A percentile compares a stretch with the other conserved stretches of the same genome.
Evolutionary conservation across 2,113 vertebrate genomes (phyloP).

Genomic region (Fukomys damarensis): DNA sequence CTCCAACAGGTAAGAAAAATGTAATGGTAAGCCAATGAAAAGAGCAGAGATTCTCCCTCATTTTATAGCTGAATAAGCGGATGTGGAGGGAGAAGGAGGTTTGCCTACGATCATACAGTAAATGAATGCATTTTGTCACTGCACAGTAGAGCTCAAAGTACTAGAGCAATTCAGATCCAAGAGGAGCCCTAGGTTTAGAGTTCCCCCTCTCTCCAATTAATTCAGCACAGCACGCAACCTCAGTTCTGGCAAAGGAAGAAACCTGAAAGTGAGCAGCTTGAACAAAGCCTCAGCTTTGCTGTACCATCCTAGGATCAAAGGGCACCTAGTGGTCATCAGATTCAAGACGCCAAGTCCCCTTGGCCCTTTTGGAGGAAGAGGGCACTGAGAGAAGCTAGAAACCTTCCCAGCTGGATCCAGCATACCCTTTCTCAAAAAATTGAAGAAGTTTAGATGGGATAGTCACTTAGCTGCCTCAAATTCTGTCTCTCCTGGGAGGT

Average conservation of each 20-base stretch:
- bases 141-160: not conserved
- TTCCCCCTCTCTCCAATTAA: slow-evolving; percentile 51
- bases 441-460: slow-evolving; percentile 71
- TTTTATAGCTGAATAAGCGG: slow-evolving; percentile 43
- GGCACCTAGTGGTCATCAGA: slow-evolving; percentile 32
- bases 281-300: slow-evolving; percentile 51
- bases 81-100: slow-evolving; percentile 2
- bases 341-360: slow-evolving; percentile 24
- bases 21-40: not conserved
- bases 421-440: slow-evolving; percentile 28
- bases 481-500: slow-evolving; percentile 40
- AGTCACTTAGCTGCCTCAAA: slow-evolving; percentile 60
- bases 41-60: not conserved
- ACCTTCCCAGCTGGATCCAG: not conserved
- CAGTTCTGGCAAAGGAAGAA: slow-evolving; percentile 42
- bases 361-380: not conserved
- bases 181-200: slow-evolving; percentile 39
- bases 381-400: not conserved
- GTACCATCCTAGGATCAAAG: slow-evolving; percentile 42
- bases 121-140: slow-evolving; percentile 38
- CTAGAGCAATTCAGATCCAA: slow-evolving; percentile 32
- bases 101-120: not conserved
- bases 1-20: slow-evolving; percentile 39
- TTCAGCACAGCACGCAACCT: slow-evolving; percentile 62
- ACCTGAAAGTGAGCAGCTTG: slow-evolving; percentile 48